Evolutionary conservation across 2,113 vertebrate species (phyloP), one percentile per base, ranked within the genome.

Genomic region (Onychorhynchus coronatus): DNA sequence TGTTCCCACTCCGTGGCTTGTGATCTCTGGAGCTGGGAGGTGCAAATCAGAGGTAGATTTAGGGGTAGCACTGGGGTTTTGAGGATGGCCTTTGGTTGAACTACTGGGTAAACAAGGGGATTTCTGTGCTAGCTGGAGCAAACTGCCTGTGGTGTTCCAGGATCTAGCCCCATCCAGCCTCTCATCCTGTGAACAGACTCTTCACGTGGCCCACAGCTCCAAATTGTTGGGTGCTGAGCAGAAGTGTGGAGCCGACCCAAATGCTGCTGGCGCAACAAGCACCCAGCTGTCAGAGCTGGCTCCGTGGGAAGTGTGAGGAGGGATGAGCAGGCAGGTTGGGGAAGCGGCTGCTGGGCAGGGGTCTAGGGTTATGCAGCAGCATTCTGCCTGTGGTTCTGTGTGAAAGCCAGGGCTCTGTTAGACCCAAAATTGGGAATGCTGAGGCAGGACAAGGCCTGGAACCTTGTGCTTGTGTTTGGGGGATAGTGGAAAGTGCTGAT

Each of bases 181-280:
- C 63, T 73, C 91, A 56, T 80, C 59, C 85, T 8, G 44, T 96
- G 91, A 90, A 96, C 93, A 88, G 95, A 70, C 93, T 58, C 83
- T 92, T 97, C 85, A 74, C 95, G 84, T 70, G 92, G 92, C 70
- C 78, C 62, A 97, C 97, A 98, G 97, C 97, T 62, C 78, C 1
- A 39, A 86, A 97, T 98, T 98, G 98, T 98, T 97, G 96, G 21
- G 23, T 20, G 82, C 92, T 18, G 70, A 96, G 96, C 97, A 97
- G 97, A 97, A 97, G 97, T 35, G 70, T 93, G 73, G 95, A 86
- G 68, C 59, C 70, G 78, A 89, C 94, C 94, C 96, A 91, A 88
- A 71, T 5, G 81, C 79, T 89, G 91, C 84, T 35, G 46, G 79
- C 31, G 11, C 63, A 97, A 98, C 97, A 97, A 97, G 81, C 2